These are phyloP conservation scores for Hesperophylax magnus DNA, from an alignment of 1,140 invertebrate genomes.

Conservation along the genomic window DNA sequence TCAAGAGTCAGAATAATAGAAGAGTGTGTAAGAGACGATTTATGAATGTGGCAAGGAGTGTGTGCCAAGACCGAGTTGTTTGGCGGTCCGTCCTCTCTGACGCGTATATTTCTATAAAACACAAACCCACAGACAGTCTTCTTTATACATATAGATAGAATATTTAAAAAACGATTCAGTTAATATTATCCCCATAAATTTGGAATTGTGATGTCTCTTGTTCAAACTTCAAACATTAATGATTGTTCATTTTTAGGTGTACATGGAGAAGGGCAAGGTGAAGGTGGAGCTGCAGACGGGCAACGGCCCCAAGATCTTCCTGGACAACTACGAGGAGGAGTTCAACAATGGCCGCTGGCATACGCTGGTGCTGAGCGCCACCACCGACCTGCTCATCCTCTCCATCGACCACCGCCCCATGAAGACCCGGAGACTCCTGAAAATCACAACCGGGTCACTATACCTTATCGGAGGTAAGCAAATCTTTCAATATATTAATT, in stretches of 20 bases:
- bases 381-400: constrained; percentile 79
- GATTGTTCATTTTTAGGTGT: constrained; percentile 72
- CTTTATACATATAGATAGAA: too few species aligned
- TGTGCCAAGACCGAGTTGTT: too few species aligned
- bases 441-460: constrained; percentile 81
- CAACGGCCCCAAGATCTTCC: constrained; percentile 70
- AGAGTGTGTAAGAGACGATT: too few species aligned
- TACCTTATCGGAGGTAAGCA: constrained; percentile 82
- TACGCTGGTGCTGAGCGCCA: constrained; percentile 81
- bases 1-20: too few species aligned
- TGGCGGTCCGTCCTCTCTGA: too few species aligned
- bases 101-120: too few species aligned
- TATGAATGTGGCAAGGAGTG: too few species aligned
- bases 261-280: constrained; percentile 84
- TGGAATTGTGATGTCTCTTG: too few species aligned
- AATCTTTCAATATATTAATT: background rate
- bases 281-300: constrained; percentile 84
- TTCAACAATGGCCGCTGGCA: constrained; percentile 96
- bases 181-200: too few species aligned
- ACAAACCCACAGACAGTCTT: too few species aligned
- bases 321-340: constrained; percentile 88
- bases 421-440: constrained; percentile 81
- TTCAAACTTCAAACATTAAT: too few species aligned
- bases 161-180: too few species aligned
- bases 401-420: constrained; percentile 86